phyloP scores from a whole-genome alignment of 1,140 invertebrate species.

The Brachionus manjavacas region DNA sequence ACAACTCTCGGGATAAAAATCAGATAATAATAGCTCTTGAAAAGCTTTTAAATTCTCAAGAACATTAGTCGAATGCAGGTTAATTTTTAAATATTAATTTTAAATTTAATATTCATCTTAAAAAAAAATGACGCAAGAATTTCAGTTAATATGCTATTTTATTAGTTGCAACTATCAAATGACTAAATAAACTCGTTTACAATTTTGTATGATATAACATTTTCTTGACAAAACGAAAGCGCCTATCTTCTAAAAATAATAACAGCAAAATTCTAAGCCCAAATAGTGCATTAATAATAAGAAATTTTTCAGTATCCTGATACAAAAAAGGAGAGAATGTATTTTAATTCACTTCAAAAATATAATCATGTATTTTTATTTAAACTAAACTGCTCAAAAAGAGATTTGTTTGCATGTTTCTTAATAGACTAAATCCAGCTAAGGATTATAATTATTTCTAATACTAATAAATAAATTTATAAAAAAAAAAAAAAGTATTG shows the following conservation, averaged over 20 bases:
- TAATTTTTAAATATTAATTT: not conserved
- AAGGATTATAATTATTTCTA: not conserved
- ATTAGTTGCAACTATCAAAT: not conserved
- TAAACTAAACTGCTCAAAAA: not conserved
- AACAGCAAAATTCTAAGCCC: not conserved
- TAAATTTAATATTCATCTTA: not conserved
- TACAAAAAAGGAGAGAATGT: not conserved
- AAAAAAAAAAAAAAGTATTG: not conserved
- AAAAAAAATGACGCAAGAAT: not conserved
- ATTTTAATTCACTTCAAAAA: not conserved
- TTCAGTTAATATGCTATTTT: not conserved
- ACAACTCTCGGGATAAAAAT: not conserved
- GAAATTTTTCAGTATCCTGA: not conserved
- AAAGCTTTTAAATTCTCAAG: not conserved
- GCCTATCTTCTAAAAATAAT: not conserved
- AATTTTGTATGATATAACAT: too few species aligned
- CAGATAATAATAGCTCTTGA: not conserved
- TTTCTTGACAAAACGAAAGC: too few species aligned
- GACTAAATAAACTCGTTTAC: not conserved
- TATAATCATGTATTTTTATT: not conserved
- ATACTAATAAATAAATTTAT: not conserved
- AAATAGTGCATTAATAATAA: not conserved
- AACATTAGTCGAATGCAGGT: not conserved
- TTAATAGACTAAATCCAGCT: not conserved
- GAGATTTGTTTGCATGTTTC: not conserved